A percentile compares a stretch with the other conserved stretches of the same genome.
Evolutionary conservation across 2,888 invertebrate genomes (phyloP).

Genomic region (Eristalis arbustorum): DNA sequence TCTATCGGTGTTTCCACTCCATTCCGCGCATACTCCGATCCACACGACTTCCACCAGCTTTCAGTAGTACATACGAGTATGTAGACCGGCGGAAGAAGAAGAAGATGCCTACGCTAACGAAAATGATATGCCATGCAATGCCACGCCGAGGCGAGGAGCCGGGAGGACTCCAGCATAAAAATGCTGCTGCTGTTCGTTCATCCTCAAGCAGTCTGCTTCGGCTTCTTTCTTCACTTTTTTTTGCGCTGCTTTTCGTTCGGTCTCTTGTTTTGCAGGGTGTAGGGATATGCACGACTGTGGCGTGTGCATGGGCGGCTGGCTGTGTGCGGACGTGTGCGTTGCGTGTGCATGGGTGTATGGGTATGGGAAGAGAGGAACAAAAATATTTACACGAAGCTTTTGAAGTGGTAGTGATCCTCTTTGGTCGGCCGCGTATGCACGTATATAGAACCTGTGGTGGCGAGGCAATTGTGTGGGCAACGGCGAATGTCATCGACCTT

Average conservation of each 20-base stretch:
- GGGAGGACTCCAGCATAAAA: slow-evolving; percentile 28
- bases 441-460: slow-evolving; percentile 49
- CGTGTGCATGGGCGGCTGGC: background rate
- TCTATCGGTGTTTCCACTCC: slow-evolving; percentile 32
- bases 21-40: slow-evolving; percentile 63
- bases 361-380: slow-evolving; percentile 33
- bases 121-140: slow-evolving; percentile 41
- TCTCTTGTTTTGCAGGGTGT: background rate
- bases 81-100: background rate
- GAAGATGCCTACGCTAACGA: slow-evolving; percentile 53
- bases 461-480: slow-evolving; percentile 56
- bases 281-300: background rate
- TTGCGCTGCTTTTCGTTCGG: slow-evolving; percentile 1
- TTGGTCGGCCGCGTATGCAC: slow-evolving; percentile 3
- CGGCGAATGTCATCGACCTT: slow-evolving; percentile 64
- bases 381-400: slow-evolving; percentile 50
- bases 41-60: slow-evolving; percentile 14
- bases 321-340: background rate
- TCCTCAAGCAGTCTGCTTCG: slow-evolving; percentile 41
- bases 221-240: slow-evolving; percentile 39
- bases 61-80: slow-evolving; percentile 15
- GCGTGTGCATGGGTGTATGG: background rate
- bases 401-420: slow-evolving; percentile 57
- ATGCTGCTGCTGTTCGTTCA: slow-evolving; percentile 19
- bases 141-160: slow-evolving; percentile 10